These are phyloP conservation scores for Phalacrocorax carbo DNA, from an alignment of 2,113 vertebrate species.

Conservation along the genomic window DNA sequence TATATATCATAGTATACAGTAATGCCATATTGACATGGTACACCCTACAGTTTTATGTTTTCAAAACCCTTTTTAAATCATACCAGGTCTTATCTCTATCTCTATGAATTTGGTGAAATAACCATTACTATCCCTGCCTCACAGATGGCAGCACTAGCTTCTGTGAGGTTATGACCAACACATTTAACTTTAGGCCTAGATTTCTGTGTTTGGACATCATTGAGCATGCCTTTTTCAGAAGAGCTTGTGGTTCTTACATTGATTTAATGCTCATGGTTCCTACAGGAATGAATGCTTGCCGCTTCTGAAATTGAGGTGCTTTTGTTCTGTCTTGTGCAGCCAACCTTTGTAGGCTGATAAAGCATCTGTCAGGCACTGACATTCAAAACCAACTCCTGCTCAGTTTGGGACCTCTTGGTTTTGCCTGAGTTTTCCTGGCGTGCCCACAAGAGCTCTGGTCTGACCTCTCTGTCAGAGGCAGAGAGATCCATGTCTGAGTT, in stretches of 20 bases:
- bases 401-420: neutral
- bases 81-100: neutral
- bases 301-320: neutral
- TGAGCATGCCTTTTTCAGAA: neutral
- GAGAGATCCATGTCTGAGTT: accelerated
- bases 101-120: neutral
- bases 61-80: neutral
- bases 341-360: neutral
- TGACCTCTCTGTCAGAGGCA: neutral
- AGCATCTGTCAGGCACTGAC: neutral
- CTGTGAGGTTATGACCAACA: neutral
- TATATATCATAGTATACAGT: slow-evolving; percentile 45
- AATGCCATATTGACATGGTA: neutral
- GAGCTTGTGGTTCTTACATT: neutral
- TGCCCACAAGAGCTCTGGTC: neutral
- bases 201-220: neutral
- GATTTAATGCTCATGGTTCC: neutral
- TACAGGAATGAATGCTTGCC: neutral
- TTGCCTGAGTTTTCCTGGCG: neutral
- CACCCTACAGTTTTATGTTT: neutral
- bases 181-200: neutral
- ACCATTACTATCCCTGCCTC: neutral
- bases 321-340: neutral
- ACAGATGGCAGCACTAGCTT: neutral
- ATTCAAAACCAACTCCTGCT: neutral